Conservation (phyloP, 2,113 vertebrate species). For the Pseudolaguvia tuberculata region DNA sequence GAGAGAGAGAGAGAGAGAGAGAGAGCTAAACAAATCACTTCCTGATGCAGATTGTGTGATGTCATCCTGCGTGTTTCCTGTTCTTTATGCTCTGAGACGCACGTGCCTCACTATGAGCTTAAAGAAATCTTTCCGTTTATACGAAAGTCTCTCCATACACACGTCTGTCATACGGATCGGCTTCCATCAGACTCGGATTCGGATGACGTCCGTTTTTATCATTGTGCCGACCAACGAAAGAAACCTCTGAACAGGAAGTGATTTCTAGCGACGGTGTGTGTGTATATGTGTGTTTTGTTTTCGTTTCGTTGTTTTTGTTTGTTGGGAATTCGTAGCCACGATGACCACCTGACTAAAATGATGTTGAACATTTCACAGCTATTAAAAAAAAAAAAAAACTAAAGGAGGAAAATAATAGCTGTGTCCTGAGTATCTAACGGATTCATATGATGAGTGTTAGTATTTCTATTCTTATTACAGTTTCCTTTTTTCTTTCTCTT, state of each 20-base stretch:
- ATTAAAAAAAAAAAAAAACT: conserved; percentile 3
- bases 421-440: conserved; percentile 5
- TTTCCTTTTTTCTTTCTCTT: no score
- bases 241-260: background rate
- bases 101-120: background rate
- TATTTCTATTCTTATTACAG: background rate
- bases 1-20: no score
- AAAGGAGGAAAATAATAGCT: conserved; percentile 15
- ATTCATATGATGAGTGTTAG: background rate
- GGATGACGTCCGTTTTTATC: no score
- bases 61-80: background rate
- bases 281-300: background rate
- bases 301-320: background rate
- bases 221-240: no score
- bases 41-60: background rate
- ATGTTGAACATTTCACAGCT: conserved; percentile 31
- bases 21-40: background rate
- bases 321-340: conserved; percentile 5
- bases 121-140: background rate
- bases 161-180: background rate
- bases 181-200: background rate
- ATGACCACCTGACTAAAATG: conserved; percentile 33
- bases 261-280: background rate
- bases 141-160: background rate
- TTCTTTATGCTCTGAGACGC: background rate